phyloP scores from a whole-genome alignment of 2,797 vertebrate species.

The Falco novaeseelandiae region DNA sequence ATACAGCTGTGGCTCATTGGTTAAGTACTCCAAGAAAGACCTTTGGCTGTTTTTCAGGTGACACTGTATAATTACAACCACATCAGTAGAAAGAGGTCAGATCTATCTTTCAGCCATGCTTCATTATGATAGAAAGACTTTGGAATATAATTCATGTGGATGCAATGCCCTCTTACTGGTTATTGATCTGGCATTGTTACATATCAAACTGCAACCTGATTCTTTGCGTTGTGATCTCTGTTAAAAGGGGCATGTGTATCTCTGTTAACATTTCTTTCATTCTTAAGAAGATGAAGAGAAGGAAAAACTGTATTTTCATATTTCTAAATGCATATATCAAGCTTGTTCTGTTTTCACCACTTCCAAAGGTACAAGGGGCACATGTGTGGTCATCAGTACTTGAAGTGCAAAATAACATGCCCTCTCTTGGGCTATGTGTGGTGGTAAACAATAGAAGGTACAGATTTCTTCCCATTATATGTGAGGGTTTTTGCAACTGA shows the following conservation, averaged over 20 bases:
- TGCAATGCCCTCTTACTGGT: background rate
- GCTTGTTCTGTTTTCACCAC: rapidly evolving
- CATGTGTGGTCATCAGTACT: background rate
- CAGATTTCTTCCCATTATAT: background rate
- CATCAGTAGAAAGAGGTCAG: background rate
- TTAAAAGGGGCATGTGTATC: background rate
- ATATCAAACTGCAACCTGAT: background rate
- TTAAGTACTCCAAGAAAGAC: background rate
- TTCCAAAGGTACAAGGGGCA: background rate
- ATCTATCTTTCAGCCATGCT: background rate
- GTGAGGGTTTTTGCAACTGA: background rate
- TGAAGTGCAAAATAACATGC: background rate
- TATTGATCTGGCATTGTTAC: background rate
- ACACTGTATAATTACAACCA: background rate
- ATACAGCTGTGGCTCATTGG: background rate
- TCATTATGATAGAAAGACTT: background rate
- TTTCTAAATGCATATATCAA: background rate
- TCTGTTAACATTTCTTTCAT: background rate
- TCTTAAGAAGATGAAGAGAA: background rate
- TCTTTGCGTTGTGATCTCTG: background rate
- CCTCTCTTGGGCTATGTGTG: background rate
- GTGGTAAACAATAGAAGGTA: background rate
- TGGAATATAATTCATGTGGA: background rate
- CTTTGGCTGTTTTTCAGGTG: background rate
- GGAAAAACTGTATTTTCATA: background rate